Percentiles rank a stretch among this genome's conserved stretches.
Evolutionary conservation across 1,140 invertebrate species (phyloP).

Genomic region (Drosophila bocqueti): DNA sequence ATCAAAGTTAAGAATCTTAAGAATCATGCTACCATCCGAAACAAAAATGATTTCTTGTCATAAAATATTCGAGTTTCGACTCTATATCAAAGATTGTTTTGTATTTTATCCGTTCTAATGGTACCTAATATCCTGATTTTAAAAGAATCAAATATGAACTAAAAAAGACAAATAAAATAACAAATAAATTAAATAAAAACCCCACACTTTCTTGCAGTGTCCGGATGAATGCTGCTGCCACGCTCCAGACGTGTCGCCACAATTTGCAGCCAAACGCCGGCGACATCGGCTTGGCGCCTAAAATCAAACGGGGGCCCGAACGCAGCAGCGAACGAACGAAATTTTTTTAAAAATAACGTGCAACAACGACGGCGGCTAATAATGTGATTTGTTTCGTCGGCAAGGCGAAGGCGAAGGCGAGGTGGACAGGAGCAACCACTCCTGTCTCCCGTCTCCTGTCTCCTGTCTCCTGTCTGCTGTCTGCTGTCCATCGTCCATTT

Average conservation of each 20-base stretch:
- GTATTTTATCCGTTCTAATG: too few species aligned
- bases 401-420: background rate
- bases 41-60: background rate
- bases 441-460: slow-evolving; percentile 13
- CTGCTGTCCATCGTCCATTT: slow-evolving; percentile 13
- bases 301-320: slow-evolving; percentile 77
- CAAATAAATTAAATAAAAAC: background rate
- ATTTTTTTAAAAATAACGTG: slow-evolving; percentile 73
- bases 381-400: slow-evolving; percentile 74
- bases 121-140: too few species aligned
- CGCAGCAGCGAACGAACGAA: slow-evolving; percentile 15
- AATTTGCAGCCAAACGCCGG: slow-evolving; percentile 80
- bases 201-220: slow-evolving; percentile 8
- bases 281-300: slow-evolving; percentile 74
- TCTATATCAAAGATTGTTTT: background rate
- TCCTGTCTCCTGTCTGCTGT: background rate
- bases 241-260: slow-evolving; percentile 84
- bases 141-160: background rate
- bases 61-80: background rate
- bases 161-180: too few species aligned
- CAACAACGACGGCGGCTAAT: slow-evolving; percentile 65
- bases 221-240: slow-evolving; percentile 52
- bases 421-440: slow-evolving; percentile 18
- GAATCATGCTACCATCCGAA: too few species aligned
- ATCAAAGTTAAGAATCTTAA: too few species aligned